These are phyloP conservation scores for Tautogolabrus adspersus DNA, from an alignment of 2,113 vertebrate genomes.

Conservation along the genomic window DNA sequence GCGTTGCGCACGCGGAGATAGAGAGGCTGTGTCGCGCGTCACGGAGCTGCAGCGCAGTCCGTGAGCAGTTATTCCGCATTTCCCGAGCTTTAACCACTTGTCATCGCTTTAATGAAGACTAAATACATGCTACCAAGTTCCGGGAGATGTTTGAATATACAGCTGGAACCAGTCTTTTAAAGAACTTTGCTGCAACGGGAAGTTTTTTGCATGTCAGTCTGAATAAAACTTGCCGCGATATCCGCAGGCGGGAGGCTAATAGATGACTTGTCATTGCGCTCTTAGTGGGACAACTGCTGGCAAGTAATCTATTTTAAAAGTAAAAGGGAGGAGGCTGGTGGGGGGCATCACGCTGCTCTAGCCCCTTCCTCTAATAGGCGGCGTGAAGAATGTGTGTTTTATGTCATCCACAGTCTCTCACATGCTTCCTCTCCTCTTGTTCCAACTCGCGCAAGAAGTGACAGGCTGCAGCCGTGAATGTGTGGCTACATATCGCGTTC, in stretches of 20 bases:
- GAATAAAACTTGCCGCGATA: constrained; percentile 71
- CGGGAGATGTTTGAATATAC: constrained; percentile 15
- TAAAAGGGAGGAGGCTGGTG: constrained; percentile 64
- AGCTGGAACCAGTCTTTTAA: constrained; percentile 25
- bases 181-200: constrained; percentile 82
- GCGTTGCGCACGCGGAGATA: constrained; percentile 52
- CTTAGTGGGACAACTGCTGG: constrained; percentile 88
- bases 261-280: constrained; percentile 86
- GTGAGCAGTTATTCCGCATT: constrained; percentile 72
- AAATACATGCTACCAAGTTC: constrained; percentile 2
- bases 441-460: constrained; percentile 93
- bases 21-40: constrained; percentile 65
- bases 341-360: constrained; percentile 88
- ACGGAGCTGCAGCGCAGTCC: constrained; percentile 80
- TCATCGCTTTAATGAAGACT: background rate
- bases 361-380: constrained; percentile 89
- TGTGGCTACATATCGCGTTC: constrained; percentile 84
- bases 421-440: constrained; percentile 89
- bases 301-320: constrained; percentile 86
- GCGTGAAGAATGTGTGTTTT: constrained; percentile 91
- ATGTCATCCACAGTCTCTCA: constrained; percentile 92
- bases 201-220: constrained; percentile 80
- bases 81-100: constrained; percentile 21
- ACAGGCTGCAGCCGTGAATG: constrained; percentile 82
- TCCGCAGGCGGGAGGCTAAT: constrained; percentile 65